Percentiles rank a stretch among this genome's conserved stretches.
These are phyloP conservation scores for Chelon auratus DNA, from an alignment of 2,797 vertebrate genomes.

Conservation along the genomic window DNA sequence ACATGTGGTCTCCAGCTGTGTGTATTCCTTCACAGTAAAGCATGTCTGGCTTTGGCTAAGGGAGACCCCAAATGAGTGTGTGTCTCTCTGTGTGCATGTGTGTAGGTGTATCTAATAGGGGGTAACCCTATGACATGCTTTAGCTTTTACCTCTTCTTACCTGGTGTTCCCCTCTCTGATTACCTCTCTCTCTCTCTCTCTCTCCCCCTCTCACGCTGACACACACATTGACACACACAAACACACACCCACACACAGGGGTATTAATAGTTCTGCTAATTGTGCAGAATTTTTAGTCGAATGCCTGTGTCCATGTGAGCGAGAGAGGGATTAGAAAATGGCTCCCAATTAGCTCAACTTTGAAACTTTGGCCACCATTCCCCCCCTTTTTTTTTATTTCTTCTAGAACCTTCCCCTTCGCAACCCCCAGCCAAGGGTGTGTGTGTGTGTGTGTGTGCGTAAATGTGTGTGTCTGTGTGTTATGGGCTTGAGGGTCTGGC, in stretches of 20 bases:
- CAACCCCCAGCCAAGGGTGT: slow-evolving; percentile 62
- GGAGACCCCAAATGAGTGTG: slow-evolving; percentile 58
- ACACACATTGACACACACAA: slow-evolving; percentile 3
- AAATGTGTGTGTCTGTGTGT: slow-evolving; percentile 12
- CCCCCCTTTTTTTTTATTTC: slow-evolving; percentile 40
- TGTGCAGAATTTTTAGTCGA: slow-evolving; percentile 64
- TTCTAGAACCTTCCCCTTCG: slow-evolving; percentile 65
- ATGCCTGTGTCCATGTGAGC: slow-evolving; percentile 55
- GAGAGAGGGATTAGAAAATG: slow-evolving; percentile 63
- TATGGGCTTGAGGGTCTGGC: slow-evolving; percentile 79
- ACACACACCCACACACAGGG: slow-evolving; percentile 30
- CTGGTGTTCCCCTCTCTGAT: not conserved
- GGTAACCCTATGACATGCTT: slow-evolving; percentile 63
- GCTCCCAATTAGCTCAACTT: slow-evolving; percentile 78
- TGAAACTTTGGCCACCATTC: slow-evolving; percentile 76
- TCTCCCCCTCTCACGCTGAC: not conserved
- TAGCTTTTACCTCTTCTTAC: not conserved
- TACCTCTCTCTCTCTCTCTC: slow-evolving; percentile 6
- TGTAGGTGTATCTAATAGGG: slow-evolving; percentile 44
- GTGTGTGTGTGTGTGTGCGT: slow-evolving; percentile 44
- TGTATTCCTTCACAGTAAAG: slow-evolving; percentile 45
- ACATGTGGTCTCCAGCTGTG: slow-evolving; percentile 77
- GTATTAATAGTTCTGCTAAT: slow-evolving; percentile 76
- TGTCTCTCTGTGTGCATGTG: slow-evolving; percentile 19
- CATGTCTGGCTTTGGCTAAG: slow-evolving; percentile 48